Conservation (phyloP, 2,797 vertebrate species). For the Gephyroberyx darwinii region DNA sequence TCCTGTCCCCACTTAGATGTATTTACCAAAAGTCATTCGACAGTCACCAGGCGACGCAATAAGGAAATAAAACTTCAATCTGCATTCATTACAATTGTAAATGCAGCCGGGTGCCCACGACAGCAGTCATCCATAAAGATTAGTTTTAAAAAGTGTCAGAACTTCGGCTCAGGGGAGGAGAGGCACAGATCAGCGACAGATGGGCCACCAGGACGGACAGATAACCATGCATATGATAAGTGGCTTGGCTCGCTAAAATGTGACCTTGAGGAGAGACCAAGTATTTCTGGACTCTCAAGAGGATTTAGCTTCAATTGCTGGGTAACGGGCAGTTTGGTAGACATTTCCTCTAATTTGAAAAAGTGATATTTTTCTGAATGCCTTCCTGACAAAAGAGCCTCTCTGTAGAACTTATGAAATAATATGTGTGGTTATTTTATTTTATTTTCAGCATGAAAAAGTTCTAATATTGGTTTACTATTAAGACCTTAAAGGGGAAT, state of each 20-base stretch:
- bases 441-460: neutral
- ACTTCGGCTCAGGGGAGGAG: constrained; percentile 50
- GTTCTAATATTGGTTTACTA: too few relatives aligned
- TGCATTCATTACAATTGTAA: constrained; percentile 78
- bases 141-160: constrained; percentile 61
- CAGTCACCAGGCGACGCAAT: constrained; percentile 44
- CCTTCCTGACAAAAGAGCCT: neutral
- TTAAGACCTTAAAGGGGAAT: too few relatives aligned
- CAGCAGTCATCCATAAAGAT: constrained; percentile 79
- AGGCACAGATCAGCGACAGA: constrained; percentile 66
- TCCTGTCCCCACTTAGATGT: constrained; percentile 16
- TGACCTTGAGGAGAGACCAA: constrained; percentile 54
- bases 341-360: constrained; percentile 21
- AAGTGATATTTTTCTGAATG: neutral
- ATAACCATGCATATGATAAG: constrained; percentile 67
- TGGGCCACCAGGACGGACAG: constrained; percentile 41
- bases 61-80: constrained; percentile 56
- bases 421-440: neutral
- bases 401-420: neutral
- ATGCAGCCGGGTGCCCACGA: constrained; percentile 60
- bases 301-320: constrained; percentile 42
- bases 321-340: constrained; percentile 28
- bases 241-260: constrained; percentile 43
- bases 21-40: constrained; percentile 44
- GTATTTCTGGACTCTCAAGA: constrained; percentile 22